Base-by-base conservation (phyloP, 2,797 vertebrate species). In the Spinibarbus caldwelli region DNA sequence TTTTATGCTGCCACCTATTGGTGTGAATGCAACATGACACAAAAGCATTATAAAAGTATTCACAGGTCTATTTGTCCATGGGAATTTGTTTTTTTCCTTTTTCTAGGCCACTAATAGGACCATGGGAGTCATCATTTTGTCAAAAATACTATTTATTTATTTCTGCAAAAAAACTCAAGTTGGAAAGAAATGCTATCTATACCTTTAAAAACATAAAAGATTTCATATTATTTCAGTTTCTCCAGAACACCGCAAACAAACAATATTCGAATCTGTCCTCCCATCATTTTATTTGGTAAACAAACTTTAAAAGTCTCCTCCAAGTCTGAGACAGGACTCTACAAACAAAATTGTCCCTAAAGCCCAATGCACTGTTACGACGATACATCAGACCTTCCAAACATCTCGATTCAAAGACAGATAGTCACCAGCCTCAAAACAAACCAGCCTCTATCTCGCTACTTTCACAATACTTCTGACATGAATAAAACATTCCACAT, bases 401-500 rank as follows among this genome's bases (percentile, higher is more conserved):
- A 49, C 70, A 43, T 68, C 62, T 84, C 4, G 19, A 68, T 68
- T 84, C 62, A 78, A 43, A 68, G 72, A 64, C 38, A 34, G 70
- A 73, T 26, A 76, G 23, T 52, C 81, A 47, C 59, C 26, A 38
- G 59, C 31, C 31, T 31, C 31, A 31, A 31, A 31, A 31, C 31
- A 31, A 31, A 47, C 59, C 26, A 38, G 59, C 23, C 36, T 77
- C 23, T 4, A 68, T 45, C 34, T 19, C 6, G 6, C 43, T 67
- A 38, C 31, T 54, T 64, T 67, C 59, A 76, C 57, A 76, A 76
- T 54, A 38, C 29, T 66, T 49, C 57, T 64, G 72, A 66, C 62
- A 84, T 84, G 73, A 84, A 78, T 78, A 45, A 84, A 84, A 78
- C 47, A 57, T 84, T 77, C 34, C 17, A 31, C 47, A 68, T 68